Conservation (phyloP, 2,797 vertebrate genomes). For the Octomys mimax region DNA sequence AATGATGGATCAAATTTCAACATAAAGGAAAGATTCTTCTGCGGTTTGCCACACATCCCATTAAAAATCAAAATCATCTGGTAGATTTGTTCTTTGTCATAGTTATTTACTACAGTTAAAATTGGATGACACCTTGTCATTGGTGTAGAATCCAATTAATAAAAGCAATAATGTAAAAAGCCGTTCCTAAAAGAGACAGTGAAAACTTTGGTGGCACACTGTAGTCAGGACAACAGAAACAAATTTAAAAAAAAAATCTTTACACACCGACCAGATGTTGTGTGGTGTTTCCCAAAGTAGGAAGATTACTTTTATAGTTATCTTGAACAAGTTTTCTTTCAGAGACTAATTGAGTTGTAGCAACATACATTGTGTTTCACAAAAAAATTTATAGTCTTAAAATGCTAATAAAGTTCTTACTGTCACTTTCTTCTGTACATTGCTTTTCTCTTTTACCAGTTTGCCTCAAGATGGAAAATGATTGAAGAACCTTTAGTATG, state of each 20-base stretch:
- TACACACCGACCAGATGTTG: neutral
- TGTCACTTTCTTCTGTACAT: slow-evolving; percentile 43
- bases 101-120: slow-evolving; percentile 30
- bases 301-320: slow-evolving; percentile 12
- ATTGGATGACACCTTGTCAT: neutral
- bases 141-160: slow-evolving; percentile 1
- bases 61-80: neutral
- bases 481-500: neutral
- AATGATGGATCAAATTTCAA: neutral
- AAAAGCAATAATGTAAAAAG: slow-evolving; percentile 15
- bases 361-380: neutral
- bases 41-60: neutral
- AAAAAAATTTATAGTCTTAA: slow-evolving; percentile 40
- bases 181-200: neutral
- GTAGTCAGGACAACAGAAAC: neutral
- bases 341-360: slow-evolving; percentile 53
- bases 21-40: neutral
- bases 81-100: neutral
- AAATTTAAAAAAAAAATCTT: neutral
- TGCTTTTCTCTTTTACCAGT: neutral
- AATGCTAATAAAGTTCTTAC: neutral
- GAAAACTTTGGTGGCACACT: neutral
- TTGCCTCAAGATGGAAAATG: slow-evolving; percentile 11
- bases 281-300: neutral
- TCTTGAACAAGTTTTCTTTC: slow-evolving; percentile 24